Conservation (phyloP, 2,797 vertebrate species). For the Taenioides sp. region DNA sequence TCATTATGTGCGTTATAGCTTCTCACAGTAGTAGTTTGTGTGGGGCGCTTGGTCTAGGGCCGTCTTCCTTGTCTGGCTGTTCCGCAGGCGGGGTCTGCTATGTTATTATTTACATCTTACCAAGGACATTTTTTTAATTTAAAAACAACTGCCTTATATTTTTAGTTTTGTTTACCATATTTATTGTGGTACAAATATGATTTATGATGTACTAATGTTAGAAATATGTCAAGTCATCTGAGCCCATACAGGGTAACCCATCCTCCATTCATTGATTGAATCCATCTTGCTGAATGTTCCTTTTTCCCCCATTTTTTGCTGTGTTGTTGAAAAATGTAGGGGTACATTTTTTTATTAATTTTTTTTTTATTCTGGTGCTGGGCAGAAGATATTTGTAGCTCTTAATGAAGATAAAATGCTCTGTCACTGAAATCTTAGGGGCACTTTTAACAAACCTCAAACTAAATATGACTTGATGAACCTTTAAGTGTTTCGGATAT, state of each 20-base stretch:
- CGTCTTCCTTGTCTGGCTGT: constrained; percentile 67
- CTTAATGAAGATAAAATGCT: constrained; percentile 27
- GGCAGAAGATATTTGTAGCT: background rate
- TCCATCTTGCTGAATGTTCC: background rate
- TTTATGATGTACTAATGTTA: background rate
- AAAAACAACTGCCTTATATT: constrained; percentile 16
- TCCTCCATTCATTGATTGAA: background rate
- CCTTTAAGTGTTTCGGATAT: constrained; percentile 70
- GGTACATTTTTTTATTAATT: background rate
- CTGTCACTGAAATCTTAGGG: constrained; percentile 26
- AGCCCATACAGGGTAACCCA: background rate
- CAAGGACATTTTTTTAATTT: background rate
- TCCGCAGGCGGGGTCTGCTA: constrained; percentile 57
- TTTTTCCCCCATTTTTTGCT: background rate
- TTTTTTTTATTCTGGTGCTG: background rate
- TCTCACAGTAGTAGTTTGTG: constrained; percentile 69
- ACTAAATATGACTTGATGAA: constrained; percentile 65
- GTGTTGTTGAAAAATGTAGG: background rate
- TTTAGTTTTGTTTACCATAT: background rate
- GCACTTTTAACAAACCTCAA: constrained; percentile 59
- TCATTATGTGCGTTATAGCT: constrained; percentile 62
- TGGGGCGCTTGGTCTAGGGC: constrained; percentile 45
- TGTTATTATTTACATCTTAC: constrained; percentile 72
- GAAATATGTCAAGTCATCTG: background rate
- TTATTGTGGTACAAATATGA: background rate